Conservation (phyloP, 37 sponge, comb jelly and placozoan genomes). For the Mnemiopsis leidyi region DNA sequence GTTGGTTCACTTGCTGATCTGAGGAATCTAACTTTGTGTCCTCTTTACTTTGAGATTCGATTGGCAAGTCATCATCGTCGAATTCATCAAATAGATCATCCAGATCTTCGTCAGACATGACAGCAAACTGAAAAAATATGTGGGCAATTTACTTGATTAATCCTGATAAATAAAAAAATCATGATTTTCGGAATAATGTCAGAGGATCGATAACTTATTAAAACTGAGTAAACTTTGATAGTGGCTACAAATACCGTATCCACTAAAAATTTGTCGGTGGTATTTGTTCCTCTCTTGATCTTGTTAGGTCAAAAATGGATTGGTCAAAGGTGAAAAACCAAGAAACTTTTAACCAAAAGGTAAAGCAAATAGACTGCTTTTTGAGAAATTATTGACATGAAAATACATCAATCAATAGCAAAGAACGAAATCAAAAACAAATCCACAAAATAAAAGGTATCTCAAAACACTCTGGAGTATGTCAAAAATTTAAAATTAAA, state of each 20-base stretch:
- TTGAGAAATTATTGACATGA: not conserved
- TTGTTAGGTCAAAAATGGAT: too few relatives aligned
- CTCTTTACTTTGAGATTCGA: not conserved
- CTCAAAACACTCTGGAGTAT: not conserved
- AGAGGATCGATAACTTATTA: too few relatives aligned
- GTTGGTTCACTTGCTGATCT: not conserved
- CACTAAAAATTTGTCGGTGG: too few relatives aligned
- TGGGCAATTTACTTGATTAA: too few relatives aligned
- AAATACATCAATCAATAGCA: not conserved
- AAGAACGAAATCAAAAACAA: not conserved
- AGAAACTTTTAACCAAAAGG: too few relatives aligned
- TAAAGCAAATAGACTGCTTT: too few relatives aligned
- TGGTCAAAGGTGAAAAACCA: too few relatives aligned
- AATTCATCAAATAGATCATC: constrained; percentile 43
- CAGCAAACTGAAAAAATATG: not conserved
- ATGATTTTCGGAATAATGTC: too few relatives aligned
- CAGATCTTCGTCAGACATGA: not conserved
- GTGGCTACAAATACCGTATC: too few relatives aligned
- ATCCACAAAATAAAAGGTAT: not conserved
- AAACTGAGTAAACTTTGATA: too few relatives aligned
- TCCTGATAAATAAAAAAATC: too few relatives aligned
- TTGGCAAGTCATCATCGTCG: not conserved
- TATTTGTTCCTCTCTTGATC: too few relatives aligned
- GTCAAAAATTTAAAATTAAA: not conserved
- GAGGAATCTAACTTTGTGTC: not conserved